A percentile compares a stretch with the other conserved stretches of the same genome.
phyloP scores from a whole-genome alignment of 1,140 invertebrate species.

The Drosophila sechellia region DNA sequence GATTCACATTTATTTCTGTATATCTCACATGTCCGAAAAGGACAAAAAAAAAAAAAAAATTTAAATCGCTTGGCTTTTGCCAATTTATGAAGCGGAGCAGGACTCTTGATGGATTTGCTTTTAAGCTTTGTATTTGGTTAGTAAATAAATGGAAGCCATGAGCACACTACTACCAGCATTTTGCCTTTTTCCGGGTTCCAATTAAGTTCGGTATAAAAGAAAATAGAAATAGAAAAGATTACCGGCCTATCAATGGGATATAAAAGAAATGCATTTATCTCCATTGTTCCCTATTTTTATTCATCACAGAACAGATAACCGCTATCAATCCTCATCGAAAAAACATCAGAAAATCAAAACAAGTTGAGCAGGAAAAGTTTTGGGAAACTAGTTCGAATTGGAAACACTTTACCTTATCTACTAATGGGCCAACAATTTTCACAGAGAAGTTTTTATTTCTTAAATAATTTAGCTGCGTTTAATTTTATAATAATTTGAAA shows the following conservation, averaged over 20 bases:
- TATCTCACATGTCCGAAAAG: background rate
- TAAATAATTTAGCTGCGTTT: no score
- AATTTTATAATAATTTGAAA: no score
- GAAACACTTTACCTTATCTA: background rate
- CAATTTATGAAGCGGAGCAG: slow-evolving; percentile 8
- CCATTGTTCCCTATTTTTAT: slow-evolving; percentile 8
- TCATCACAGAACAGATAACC: slow-evolving; percentile 1
- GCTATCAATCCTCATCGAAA: slow-evolving; percentile 21
- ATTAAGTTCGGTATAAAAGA: slow-evolving; percentile 24
- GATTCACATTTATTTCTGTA: slow-evolving; percentile 13
- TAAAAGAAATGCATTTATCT: slow-evolving; percentile 12
- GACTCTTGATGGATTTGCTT: slow-evolving; percentile 29
- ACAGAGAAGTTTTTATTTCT: no score
- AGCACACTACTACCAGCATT: background rate
- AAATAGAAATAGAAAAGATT: background rate
- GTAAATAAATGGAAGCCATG: slow-evolving; percentile 7
- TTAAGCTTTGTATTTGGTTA: slow-evolving; percentile 3
- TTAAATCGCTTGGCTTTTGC: background rate
- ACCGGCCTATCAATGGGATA: slow-evolving; percentile 11
- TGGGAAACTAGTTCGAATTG: background rate
- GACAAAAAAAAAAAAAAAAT: no score
- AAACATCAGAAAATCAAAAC: slow-evolving; percentile 19
- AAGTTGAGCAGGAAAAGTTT: background rate
- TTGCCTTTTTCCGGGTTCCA: slow-evolving; percentile 5
- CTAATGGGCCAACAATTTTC: no score